Conservation (phyloP, 2,797 vertebrate genomes). For the Adrianichthys oophorus region DNA sequence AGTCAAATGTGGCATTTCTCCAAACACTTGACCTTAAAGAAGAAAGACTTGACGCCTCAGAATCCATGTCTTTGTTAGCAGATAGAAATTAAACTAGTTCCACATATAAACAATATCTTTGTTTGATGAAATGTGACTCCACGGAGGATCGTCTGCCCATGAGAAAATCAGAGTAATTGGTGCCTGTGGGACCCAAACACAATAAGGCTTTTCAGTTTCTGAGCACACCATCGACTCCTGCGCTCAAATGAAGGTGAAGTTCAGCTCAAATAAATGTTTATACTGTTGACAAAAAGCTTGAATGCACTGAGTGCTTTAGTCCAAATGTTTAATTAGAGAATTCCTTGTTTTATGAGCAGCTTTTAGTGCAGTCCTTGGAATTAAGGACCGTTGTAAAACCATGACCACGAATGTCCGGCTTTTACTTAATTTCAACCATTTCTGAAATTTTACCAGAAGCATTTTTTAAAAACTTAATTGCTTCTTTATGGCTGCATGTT, state of each 20-base stretch:
- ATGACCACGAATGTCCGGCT: background rate
- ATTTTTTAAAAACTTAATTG: no score
- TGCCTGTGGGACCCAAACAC: slow-evolving; percentile 13
- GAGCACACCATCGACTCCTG: background rate
- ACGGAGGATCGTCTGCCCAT: slow-evolving; percentile 8
- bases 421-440: background rate
- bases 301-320: background rate
- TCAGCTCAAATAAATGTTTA: slow-evolving; percentile 8
- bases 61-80: slow-evolving; percentile 35
- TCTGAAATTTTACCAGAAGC: no score
- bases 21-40: slow-evolving; percentile 53
- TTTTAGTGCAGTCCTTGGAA: background rate
- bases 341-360: background rate
- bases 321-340: slow-evolving; percentile 5
- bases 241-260: background rate
- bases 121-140: slow-evolving; percentile 13
- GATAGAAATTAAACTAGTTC: slow-evolving; percentile 28
- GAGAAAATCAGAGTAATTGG: slow-evolving; percentile 38
- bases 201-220: slow-evolving; percentile 17
- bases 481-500: no score
- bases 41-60: slow-evolving; percentile 34
- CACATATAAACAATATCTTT: slow-evolving; percentile 9
- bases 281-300: background rate
- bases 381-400: background rate
- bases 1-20: slow-evolving; percentile 33